Base-by-base conservation (phyloP, 2,888 invertebrate species). In the Autographa pulchrina region DNA sequence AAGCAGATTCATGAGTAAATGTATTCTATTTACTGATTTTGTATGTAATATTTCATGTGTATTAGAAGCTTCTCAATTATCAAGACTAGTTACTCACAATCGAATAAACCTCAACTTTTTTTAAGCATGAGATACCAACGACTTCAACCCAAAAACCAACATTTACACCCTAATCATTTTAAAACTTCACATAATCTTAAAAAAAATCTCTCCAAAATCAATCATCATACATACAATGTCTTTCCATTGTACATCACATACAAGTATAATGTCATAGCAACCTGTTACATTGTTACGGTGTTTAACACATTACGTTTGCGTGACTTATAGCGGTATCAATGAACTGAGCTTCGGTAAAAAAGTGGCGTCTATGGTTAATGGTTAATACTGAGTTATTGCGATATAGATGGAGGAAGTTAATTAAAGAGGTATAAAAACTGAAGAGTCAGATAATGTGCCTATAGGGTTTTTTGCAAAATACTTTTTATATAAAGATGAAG, bases 261-360 rank as follows among this genome's bases (percentile, higher is more conserved):
- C 59, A 74, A 16, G 35, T 69, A 20, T 74, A 74, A 70, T 77
- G 71, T 77, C 76, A 80, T 66, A 64, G 71, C 63, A 77, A 80
- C 80, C 71, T 66, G 65, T 80, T 66, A 62, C 52, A 63, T 52
- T 58, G 80, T 70, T 62, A 52, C 65, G 77, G 77, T 72, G 14
- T 54, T 78, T 68, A 66, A 32, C 31, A 63, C 41, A 16, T 80
- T 67, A 67, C 60, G 14, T 61, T 11, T 72, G 72, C 73, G 73
- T 72, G 78, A 68, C 60, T 70, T 41, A 65, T 35, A 52, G 59
- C 60, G 56, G 63, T 58, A 63, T 52, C 54, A 61, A 65, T 70
- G 63, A 77, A 70, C 65, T 63, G 25, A 52, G 63, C 41, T 1
- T 62, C 25, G n/a, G 3, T 31, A 54, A 75, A 41, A 68, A 75